Evolutionary conservation across 2,113 vertebrate species (phyloP).

Genomic region (Rhadina sibilatrix): DNA sequence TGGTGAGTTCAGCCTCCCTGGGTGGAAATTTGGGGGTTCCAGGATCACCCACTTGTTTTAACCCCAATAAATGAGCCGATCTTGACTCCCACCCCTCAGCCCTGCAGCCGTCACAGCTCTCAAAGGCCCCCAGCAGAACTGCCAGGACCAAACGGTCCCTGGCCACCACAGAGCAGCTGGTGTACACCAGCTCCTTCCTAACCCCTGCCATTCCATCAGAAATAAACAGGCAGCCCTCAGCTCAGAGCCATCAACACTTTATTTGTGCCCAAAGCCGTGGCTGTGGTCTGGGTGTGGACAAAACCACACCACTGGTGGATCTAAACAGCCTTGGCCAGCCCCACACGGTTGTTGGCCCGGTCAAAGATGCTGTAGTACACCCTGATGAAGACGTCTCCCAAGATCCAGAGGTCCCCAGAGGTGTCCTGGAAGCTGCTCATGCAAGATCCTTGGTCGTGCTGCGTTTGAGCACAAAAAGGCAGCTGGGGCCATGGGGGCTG

Average conservation of each 20-base stretch:
- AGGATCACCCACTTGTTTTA: neutral
- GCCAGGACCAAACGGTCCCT: rapidly evolving
- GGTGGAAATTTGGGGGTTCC: neutral
- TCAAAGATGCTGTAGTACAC: constrained; percentile 76
- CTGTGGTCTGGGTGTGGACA: rapidly evolving
- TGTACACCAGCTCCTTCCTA: neutral
- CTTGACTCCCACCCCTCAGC: neutral
- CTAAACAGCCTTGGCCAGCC: constrained; percentile 68
- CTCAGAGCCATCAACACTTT: neutral
- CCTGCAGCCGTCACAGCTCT: rapidly evolving
- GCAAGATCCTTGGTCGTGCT: constrained; percentile 4
- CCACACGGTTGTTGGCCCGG: constrained; percentile 60
- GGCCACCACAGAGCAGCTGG: neutral
- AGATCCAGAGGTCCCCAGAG: constrained; percentile 58
- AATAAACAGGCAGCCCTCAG: neutral
- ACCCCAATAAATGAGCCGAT: neutral
- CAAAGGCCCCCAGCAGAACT: neutral
- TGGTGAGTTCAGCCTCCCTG: neutral
- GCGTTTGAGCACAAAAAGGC: neutral
- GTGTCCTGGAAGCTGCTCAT: constrained; percentile 60
- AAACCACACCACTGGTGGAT: rapidly evolving
- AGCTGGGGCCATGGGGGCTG: neutral
- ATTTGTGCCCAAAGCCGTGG: neutral
- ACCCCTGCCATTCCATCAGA: neutral
- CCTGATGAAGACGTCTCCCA: constrained; percentile 71